These are phyloP conservation scores for Cepaea nemoralis DNA, from an alignment of 1,140 invertebrate species.

Conservation along the genomic window DNA sequence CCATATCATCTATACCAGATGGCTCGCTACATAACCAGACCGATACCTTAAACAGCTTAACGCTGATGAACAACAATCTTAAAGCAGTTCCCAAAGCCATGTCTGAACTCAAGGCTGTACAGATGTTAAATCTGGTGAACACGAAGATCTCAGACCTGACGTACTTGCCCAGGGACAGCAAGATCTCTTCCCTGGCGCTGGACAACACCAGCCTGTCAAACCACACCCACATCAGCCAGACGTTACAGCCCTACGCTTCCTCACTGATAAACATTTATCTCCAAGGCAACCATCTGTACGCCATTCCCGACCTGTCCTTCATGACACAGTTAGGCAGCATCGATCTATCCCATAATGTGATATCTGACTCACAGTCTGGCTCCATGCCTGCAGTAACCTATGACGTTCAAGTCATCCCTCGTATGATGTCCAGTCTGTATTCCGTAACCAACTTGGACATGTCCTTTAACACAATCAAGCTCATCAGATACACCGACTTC, in stretches of 20 bases:
- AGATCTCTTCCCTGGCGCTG: no score
- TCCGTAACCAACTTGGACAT: not conserved
- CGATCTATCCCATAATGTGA: not conserved
- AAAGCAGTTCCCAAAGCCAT: not conserved
- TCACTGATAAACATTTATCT: not conserved
- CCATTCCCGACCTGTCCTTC: not conserved
- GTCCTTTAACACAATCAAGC: not conserved
- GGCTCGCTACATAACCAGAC: not conserved
- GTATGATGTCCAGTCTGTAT: not conserved
- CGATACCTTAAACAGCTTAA: not conserved
- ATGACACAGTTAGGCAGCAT: not conserved
- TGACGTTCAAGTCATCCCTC: not conserved
- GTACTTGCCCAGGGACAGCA: no score
- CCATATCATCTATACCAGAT: not conserved
- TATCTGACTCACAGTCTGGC: not conserved
- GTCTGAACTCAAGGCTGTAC: not conserved
- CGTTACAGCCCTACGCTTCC: not conserved
- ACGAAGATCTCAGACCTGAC: no score
- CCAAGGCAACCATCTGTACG: not conserved
- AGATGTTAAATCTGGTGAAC: not conserved
- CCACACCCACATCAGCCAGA: not conserved
- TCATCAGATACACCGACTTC: not conserved
- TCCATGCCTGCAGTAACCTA: not conserved
- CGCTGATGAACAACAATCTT: not conserved
- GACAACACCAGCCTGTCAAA: not conserved